Conservation (phyloP, 2,888 invertebrate genomes). For the Atethmia centrago region DNA sequence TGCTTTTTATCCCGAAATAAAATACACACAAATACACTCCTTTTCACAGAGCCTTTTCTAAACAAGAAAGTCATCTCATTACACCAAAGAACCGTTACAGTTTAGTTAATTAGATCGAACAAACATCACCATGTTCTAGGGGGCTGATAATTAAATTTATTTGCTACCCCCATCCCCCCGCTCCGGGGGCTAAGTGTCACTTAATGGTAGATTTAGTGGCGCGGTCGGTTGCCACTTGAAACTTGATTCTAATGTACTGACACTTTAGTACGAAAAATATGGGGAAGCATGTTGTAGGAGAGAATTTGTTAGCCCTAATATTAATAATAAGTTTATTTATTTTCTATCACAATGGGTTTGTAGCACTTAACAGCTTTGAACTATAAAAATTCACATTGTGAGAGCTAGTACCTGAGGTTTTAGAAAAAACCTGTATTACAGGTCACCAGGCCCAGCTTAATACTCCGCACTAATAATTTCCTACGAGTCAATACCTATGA, state of each 20-base stretch:
- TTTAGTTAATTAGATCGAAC: slow-evolving; percentile 42
- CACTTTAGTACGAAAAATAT: slow-evolving; percentile 41
- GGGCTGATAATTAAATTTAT: slow-evolving; percentile 57
- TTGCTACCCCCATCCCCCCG: neutral
- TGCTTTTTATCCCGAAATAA: too few relatives aligned
- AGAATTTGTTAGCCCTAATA: neutral
- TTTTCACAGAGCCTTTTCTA: neutral
- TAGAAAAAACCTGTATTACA: too few relatives aligned
- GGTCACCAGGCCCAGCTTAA: too few relatives aligned
- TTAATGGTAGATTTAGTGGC: slow-evolving; percentile 63
- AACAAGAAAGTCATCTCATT: neutral
- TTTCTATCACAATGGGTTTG: too few relatives aligned
- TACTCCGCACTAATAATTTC: neutral
- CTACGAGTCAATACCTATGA: neutral
- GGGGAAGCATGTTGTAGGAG: neutral
- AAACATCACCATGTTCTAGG: slow-evolving; percentile 48
- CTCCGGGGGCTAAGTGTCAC: slow-evolving; percentile 46
- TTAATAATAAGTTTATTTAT: too few relatives aligned
- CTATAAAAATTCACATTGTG: too few relatives aligned
- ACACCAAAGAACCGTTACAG: slow-evolving; percentile 18
- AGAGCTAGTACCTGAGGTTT: too few relatives aligned
- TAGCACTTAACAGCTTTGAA: too few relatives aligned
- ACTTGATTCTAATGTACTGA: slow-evolving; percentile 57
- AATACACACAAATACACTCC: too few relatives aligned
- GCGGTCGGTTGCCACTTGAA: slow-evolving; percentile 56